A percentile compares a stretch with the other conserved stretches of the same genome.
Evolutionary conservation across 2,888 invertebrate species (phyloP).

Genomic region (Pammene fasciana): DNA sequence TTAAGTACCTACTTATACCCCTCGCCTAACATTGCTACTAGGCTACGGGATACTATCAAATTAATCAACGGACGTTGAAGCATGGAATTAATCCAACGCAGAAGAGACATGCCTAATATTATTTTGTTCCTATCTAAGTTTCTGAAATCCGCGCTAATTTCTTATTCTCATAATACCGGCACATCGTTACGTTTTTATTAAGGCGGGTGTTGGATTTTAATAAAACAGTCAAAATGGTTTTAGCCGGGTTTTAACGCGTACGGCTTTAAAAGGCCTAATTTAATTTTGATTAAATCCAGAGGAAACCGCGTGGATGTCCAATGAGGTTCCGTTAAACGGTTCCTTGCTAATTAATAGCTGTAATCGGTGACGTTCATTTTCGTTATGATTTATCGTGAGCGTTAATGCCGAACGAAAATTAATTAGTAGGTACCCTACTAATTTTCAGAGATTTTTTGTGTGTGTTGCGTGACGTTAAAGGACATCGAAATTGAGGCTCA

Average conservation of each 20-base stretch:
- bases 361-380: slow-evolving; percentile 34
- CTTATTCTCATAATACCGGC: slow-evolving; percentile 25
- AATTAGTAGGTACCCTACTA: neutral
- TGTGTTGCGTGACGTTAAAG: neutral
- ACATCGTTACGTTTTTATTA: slow-evolving; percentile 27
- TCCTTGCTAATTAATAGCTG: slow-evolving; percentile 34
- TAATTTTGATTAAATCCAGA: slow-evolving; percentile 38
- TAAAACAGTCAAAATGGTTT: slow-evolving; percentile 29
- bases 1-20: no score
- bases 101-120: neutral
- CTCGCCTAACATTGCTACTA: no score
- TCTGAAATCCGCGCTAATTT: slow-evolving; percentile 18
- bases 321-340: slow-evolving; percentile 29
- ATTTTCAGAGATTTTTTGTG: neutral
- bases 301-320: slow-evolving; percentile 23
- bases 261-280: slow-evolving; percentile 34
- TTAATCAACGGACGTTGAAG: no score
- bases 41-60: no score
- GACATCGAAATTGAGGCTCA: no score
- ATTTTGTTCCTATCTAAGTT: neutral
- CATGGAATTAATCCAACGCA: no score
- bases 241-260: slow-evolving; percentile 31
- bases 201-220: slow-evolving; percentile 36
- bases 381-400: slow-evolving; percentile 15
- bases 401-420: neutral